phyloP scores from a whole-genome alignment of 1,140 invertebrate genomes.

The Drosophila bifasciata region DNA sequence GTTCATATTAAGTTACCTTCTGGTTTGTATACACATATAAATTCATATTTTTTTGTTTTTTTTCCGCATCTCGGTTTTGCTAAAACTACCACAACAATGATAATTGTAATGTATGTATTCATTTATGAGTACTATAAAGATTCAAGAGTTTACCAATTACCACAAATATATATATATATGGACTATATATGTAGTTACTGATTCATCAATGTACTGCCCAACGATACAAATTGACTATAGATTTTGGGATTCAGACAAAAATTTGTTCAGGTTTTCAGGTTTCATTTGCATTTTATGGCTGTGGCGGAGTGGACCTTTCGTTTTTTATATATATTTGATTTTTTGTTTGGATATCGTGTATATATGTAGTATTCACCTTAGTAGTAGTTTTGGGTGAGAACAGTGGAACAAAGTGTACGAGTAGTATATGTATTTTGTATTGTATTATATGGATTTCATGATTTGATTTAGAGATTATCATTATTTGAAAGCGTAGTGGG shows the following conservation, averaged over 20 bases:
- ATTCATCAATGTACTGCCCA: slow-evolving; percentile 12
- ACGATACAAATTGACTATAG: slow-evolving; percentile 71
- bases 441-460: slow-evolving; percentile 25
- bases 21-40: slow-evolving; percentile 49
- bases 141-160: slow-evolving; percentile 54
- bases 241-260: slow-evolving; percentile 24
- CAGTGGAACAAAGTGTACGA: slow-evolving; percentile 12
- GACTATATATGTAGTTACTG: slow-evolving; percentile 14
- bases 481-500: slow-evolving; percentile 24
- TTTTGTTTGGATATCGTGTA: slow-evolving; percentile 27
- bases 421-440: too few species aligned
- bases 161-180: slow-evolving; percentile 39
- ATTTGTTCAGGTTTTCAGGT: slow-evolving; percentile 8
- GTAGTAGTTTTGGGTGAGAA: slow-evolving; percentile 71
- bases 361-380: slow-evolving; percentile 60
- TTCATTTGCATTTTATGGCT: slow-evolving; percentile 5
- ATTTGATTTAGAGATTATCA: slow-evolving; percentile 15
- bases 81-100: slow-evolving; percentile 77
- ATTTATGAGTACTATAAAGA: slow-evolving; percentile 32
- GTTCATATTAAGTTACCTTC: slow-evolving; percentile 23
- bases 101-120: slow-evolving; percentile 55
- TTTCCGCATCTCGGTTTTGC: slow-evolving; percentile 37
- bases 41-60: slow-evolving; percentile 48
- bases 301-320: background rate
- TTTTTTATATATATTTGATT: slow-evolving; percentile 9